Percentiles rank a stretch among this genome's conserved stretches.
These are phyloP conservation scores for Sturnus vulgaris DNA, from an alignment of 2,113 vertebrate species.

Conservation along the genomic window DNA sequence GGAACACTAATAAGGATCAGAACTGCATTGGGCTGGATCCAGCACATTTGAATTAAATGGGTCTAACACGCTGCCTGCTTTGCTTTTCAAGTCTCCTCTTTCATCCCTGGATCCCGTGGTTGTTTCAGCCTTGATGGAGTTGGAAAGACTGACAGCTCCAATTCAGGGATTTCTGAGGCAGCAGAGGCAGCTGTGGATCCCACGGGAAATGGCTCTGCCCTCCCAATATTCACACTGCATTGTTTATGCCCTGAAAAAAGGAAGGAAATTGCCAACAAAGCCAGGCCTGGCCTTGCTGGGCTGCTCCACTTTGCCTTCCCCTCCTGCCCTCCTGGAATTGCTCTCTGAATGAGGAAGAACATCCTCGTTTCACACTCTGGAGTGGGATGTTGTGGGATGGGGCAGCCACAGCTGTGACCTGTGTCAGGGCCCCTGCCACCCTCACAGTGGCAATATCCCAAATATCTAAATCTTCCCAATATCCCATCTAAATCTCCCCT, in stretches of 20 bases:
- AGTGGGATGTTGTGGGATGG: background rate
- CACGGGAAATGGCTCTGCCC: background rate
- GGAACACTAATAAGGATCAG: background rate
- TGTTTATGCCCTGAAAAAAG: background rate
- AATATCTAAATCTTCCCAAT: background rate
- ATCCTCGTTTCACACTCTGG: rapidly evolving
- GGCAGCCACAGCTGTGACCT: background rate
- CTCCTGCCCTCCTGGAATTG: background rate
- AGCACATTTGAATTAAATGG: background rate
- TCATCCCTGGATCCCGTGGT: background rate
- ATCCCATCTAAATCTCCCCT: background rate
- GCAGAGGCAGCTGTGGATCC: background rate
- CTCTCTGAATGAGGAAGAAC: background rate
- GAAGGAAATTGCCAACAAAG: background rate
- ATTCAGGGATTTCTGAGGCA: background rate
- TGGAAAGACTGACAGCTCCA: background rate
- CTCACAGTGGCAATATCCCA: background rate
- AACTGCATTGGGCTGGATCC: background rate
- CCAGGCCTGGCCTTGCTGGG: background rate
- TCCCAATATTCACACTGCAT: background rate
- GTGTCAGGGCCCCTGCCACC: background rate
- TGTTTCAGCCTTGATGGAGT: background rate
- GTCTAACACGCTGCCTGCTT: background rate
- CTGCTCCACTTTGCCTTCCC: background rate
- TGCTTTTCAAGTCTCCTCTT: background rate